A percentile compares a stretch with the other conserved stretches of the same genome.
These are phyloP conservation scores for Gasteruption jaculator DNA, from an alignment of 2,888 invertebrate species.

Conservation along the genomic window DNA sequence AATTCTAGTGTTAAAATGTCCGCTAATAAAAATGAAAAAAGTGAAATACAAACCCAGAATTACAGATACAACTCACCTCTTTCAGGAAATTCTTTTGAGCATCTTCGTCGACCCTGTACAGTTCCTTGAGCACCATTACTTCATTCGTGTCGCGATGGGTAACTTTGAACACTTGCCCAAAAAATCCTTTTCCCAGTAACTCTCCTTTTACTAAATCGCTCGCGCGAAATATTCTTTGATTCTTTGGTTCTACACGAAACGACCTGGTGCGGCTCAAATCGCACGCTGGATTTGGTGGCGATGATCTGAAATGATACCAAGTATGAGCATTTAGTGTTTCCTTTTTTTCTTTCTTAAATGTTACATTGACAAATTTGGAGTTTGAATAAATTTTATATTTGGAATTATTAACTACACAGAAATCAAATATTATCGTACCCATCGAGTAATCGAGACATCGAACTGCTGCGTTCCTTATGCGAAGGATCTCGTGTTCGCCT, in stretches of 20 bases:
- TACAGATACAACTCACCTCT: conserved; percentile 73
- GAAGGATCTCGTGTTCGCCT: conserved; percentile 57
- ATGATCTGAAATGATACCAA: conserved; percentile 39
- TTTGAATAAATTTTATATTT: neutral
- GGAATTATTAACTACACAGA: conserved; percentile 1
- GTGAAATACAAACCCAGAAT: too few relatives aligned
- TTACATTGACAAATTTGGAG: too few relatives aligned
- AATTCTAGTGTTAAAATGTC: neutral
- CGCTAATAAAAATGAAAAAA: too few relatives aligned
- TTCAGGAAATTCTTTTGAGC: conserved; percentile 92
- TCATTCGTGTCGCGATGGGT: conserved; percentile 87
- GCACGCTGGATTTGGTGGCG: conserved; percentile 52
- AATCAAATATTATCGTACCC: conserved; percentile 55
- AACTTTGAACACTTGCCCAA: conserved; percentile 88
- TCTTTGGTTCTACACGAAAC: conserved; percentile 70
- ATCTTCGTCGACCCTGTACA: conserved; percentile 89
- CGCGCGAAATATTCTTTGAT: conserved; percentile 82
- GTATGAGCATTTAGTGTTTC: neutral
- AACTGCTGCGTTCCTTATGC: conserved; percentile 80
- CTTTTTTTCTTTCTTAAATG: too few relatives aligned
- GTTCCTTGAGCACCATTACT: conserved; percentile 92
- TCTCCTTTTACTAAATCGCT: conserved; percentile 86
- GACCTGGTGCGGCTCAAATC: conserved; percentile 85
- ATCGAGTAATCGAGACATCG: conserved; percentile 78
- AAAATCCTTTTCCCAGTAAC: conserved; percentile 88